A percentile compares a stretch with the other conserved stretches of the same genome.
These are phyloP conservation scores for Coregonus sp. DNA, from an alignment of 2,797 vertebrate species.

Conservation along the genomic window DNA sequence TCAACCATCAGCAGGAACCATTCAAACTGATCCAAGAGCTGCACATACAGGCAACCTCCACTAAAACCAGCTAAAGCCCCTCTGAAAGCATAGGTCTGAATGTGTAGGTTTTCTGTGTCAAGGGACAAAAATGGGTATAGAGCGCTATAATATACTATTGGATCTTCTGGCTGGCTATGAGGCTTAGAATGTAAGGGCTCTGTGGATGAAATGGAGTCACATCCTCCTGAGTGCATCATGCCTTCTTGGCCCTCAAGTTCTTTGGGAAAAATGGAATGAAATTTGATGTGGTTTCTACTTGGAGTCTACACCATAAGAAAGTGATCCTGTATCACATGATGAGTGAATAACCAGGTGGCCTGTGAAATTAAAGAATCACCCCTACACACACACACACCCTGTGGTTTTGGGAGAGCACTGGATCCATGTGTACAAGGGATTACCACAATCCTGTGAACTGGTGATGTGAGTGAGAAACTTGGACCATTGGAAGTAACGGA, in stretches of 20 bases:
- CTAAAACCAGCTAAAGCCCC: background rate
- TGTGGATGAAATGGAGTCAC: conserved; percentile 65
- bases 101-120: conserved; percentile 54
- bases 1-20: background rate
- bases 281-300: conserved; percentile 51
- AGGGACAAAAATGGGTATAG: conserved; percentile 42
- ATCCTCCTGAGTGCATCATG: conserved; percentile 50
- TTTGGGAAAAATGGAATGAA: conserved; percentile 10
- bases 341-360: conserved; percentile 55
- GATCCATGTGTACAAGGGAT: conserved; percentile 22
- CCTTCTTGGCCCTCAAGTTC: background rate
- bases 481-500: conserved; percentile 23
- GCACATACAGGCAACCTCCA: background rate
- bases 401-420: conserved; percentile 15
- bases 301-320: conserved; percentile 42
- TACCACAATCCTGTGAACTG: conserved; percentile 17
- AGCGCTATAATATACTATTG: conserved; percentile 52
- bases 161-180: conserved; percentile 37
- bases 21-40: background rate
- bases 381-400: conserved; percentile 13
- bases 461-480: conserved; percentile 30
- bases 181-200: conserved; percentile 64
- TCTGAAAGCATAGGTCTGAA: background rate
- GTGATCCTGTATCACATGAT: conserved; percentile 49
- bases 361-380: conserved; percentile 35